Percentiles rank a stretch among this genome's conserved stretches.
phyloP scores from a whole-genome alignment of 2,888 invertebrate species.

The Gryllus longicercus region DNA sequence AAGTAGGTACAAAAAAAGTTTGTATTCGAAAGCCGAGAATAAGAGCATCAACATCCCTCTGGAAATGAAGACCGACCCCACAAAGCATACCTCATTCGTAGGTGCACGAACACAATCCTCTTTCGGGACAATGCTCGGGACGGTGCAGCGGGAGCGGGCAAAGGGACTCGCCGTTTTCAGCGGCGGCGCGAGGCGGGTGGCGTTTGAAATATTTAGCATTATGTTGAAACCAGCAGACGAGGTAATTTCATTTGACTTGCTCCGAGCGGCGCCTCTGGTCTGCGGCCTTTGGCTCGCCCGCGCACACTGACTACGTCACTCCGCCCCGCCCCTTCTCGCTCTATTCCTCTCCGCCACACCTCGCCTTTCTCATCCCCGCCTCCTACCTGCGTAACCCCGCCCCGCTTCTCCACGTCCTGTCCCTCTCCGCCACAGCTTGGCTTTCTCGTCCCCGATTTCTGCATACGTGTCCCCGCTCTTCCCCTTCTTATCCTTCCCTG shows the following conservation, averaged over 20 bases:
- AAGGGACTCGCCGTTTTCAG: background rate
- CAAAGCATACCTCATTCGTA: no score
- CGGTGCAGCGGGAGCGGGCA: background rate
- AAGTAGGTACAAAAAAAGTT: no score
- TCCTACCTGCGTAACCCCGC: no score
- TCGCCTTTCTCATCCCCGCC: background rate
- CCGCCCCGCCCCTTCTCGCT: background rate
- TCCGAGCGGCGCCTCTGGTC: background rate
- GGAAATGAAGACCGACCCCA: no score
- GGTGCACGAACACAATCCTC: no score
- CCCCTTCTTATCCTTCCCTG: no score
- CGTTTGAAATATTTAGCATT: slow-evolving; percentile 10
- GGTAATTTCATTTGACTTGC: slow-evolving; percentile 3
- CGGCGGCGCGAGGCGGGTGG: background rate
- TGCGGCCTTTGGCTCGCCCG: background rate
- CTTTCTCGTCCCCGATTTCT: background rate
- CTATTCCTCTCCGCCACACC: background rate
- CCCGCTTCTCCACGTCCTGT: background rate
- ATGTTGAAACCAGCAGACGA: slow-evolving; percentile 1
- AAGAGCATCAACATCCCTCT: no score
- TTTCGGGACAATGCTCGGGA: background rate
- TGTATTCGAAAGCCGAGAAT: no score
- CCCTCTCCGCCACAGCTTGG: background rate
- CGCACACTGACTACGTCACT: background rate
- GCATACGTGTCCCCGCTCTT: background rate